Evolutionary conservation across 2,113 vertebrate genomes (phyloP), one percentile per base, ranked within the genome.

Genomic region (Tychaedon coryphoeus): DNA sequence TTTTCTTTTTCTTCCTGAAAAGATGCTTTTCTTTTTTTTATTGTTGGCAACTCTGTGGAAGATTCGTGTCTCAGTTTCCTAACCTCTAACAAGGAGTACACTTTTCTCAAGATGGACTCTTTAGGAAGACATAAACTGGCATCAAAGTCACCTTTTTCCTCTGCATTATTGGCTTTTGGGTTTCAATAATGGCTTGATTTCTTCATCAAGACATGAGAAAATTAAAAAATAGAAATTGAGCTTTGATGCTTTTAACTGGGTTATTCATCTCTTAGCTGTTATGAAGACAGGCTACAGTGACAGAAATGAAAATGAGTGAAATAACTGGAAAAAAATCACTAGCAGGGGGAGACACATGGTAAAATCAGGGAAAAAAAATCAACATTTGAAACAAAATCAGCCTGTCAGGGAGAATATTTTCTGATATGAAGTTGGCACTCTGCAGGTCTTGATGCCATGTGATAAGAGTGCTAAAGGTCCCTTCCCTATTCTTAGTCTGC

Each of bases 391-490:
- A 17, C 3, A 51, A 77, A 73, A 61, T 34, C 26, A 81, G 3
- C 19, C 25, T 66, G 14, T 4, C 13, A 89, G 33, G 24, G 18
- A 73, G 17, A 72, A 15, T 57, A 40, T 56, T 80, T 80, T 69
- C 33, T 72, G 10, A 17, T 34, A 5, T 42, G 38, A 42, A 19
- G 14, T 65, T 43, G 14, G 11, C 34, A 54, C 11, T 5, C 58
- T 69, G 15, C 7, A 85, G 33, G 51, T 53, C 36, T 65, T 28
- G 14, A 53, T 78, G 29, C 7, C 42, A 16, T 0, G 0, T 38
- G 25, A 31, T 45, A 84, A 36, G 31, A 11, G 7, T 34, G 25
- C 15, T 57, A 34, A 57, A 70, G 3, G 5, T 85, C 12, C 13
- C 28, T 67, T 88, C 48, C 34, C 4, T 51, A 33, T 71, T 58